phyloP scores from a whole-genome alignment of 2,888 invertebrate genomes.

The Nomada ferruginata region DNA sequence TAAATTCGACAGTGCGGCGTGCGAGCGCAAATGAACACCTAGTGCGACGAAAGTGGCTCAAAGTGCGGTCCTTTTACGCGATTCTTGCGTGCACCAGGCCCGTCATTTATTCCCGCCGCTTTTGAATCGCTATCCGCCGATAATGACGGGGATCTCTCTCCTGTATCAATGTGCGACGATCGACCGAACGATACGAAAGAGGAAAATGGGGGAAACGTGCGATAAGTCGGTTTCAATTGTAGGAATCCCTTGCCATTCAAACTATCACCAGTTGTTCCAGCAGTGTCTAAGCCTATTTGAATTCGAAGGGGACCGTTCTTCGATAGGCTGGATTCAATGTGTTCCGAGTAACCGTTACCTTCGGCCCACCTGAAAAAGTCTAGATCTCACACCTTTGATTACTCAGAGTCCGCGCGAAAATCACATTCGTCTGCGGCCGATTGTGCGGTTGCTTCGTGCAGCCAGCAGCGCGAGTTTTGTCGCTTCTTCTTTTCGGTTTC shows the following conservation, averaged over 20 bases:
- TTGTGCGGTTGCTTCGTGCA: neutral
- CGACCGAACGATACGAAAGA: conserved; percentile 6
- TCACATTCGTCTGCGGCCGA: neutral
- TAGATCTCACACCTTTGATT: neutral
- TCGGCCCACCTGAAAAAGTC: neutral
- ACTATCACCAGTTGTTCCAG: neutral
- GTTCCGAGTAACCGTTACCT: neutral
- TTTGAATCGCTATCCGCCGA: conserved; percentile 27
- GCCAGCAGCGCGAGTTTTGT: neutral
- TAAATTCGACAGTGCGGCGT: conserved; percentile 45
- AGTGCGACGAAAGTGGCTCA: conserved; percentile 49
- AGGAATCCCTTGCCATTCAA: conserved; percentile 4
- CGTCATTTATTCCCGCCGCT: conserved; percentile 29
- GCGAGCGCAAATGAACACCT: conserved; percentile 51
- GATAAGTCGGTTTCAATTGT: conserved; percentile 30
- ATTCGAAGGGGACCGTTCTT: too few relatives aligned
- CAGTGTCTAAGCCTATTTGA: too few relatives aligned
- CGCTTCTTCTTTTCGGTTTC: neutral
- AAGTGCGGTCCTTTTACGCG: conserved; percentile 36
- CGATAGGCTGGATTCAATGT: neutral
- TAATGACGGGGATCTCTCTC: conserved; percentile 48
- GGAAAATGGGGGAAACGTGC: conserved; percentile 47
- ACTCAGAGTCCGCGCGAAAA: neutral
- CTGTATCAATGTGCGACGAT: conserved; percentile 7
- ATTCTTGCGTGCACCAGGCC: conserved; percentile 5